A percentile compares a stretch with the other conserved stretches of the same genome.
These are phyloP conservation scores for Ochropacha duplaris DNA, from an alignment of 2,888 invertebrate species.

Conservation along the genomic window DNA sequence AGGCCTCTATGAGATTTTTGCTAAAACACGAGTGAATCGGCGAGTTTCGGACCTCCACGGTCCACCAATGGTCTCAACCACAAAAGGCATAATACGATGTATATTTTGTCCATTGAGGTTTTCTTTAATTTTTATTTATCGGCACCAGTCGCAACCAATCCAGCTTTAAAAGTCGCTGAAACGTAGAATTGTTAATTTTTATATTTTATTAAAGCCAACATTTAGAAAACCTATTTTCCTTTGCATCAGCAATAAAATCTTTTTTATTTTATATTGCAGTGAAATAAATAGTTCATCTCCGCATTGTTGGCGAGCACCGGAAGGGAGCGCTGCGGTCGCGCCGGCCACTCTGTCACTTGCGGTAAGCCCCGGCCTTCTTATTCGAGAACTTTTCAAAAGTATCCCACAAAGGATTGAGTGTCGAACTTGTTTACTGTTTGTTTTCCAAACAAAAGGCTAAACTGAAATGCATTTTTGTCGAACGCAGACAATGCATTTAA, in stretches of 20 bases:
- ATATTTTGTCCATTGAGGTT: too few species aligned
- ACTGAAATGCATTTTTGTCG: constrained; percentile 58
- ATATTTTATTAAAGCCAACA: background rate
- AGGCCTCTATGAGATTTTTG: too few species aligned
- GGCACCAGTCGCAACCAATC: too few species aligned
- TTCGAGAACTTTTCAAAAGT: constrained; percentile 63
- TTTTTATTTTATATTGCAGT: constrained; percentile 25
- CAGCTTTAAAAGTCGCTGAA: too few species aligned
- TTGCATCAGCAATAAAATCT: background rate
- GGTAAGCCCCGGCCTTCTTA: constrained; percentile 47
- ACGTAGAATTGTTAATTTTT: too few species aligned
- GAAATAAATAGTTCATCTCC: constrained; percentile 56
- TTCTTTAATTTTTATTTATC: too few species aligned
- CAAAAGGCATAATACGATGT: too few species aligned
- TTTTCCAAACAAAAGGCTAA: constrained; percentile 66
- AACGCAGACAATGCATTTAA: constrained; percentile 32
- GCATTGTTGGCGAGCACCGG: constrained; percentile 23
- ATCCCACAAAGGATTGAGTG: constrained; percentile 75
- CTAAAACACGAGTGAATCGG: too few species aligned
- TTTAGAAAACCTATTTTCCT: background rate
- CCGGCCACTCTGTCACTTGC: constrained; percentile 49
- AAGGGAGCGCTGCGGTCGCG: constrained; percentile 30
- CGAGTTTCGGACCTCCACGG: too few species aligned
- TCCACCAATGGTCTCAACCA: too few species aligned
- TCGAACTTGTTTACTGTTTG: constrained; percentile 73